phyloP scores from a whole-genome alignment of 2,113 vertebrate species.

The Macroglossus sobrinus region DNA sequence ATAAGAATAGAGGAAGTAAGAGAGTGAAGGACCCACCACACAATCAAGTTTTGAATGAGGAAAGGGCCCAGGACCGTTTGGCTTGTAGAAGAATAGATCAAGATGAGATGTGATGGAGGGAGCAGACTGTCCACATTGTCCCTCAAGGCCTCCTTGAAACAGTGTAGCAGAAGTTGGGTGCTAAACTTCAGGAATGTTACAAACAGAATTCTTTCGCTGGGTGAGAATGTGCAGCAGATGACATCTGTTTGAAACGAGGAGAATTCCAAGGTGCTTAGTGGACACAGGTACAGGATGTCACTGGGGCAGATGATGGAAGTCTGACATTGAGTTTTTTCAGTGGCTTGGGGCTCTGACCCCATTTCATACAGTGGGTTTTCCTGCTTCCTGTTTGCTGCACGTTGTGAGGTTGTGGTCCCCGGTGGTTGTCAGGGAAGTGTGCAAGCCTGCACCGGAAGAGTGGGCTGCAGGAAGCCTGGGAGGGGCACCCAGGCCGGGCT shows the following conservation, averaged over 20 bases:
- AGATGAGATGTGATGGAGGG: background rate
- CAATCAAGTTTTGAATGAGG: background rate
- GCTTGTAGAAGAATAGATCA: background rate
- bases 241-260: background rate
- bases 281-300: background rate
- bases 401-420: background rate
- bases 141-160: background rate
- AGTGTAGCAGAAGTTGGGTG: background rate
- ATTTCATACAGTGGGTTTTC: background rate
- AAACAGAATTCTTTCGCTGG: background rate
- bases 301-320: background rate
- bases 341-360: background rate
- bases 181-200: slow-evolving; percentile 22
- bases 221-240: background rate
- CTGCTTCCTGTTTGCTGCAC: slow-evolving; percentile 27
- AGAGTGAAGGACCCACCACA: background rate
- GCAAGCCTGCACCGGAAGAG: background rate
- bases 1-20: background rate
- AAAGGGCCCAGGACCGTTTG: background rate
- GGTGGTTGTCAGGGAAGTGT: background rate
- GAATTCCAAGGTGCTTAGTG: background rate
- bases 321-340: background rate
- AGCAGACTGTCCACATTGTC: background rate
- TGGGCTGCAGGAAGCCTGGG: background rate
- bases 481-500: background rate